These are phyloP conservation scores for Drosophila rhopaloa DNA, from an alignment of 1,140 invertebrate species.

Conservation along the genomic window DNA sequence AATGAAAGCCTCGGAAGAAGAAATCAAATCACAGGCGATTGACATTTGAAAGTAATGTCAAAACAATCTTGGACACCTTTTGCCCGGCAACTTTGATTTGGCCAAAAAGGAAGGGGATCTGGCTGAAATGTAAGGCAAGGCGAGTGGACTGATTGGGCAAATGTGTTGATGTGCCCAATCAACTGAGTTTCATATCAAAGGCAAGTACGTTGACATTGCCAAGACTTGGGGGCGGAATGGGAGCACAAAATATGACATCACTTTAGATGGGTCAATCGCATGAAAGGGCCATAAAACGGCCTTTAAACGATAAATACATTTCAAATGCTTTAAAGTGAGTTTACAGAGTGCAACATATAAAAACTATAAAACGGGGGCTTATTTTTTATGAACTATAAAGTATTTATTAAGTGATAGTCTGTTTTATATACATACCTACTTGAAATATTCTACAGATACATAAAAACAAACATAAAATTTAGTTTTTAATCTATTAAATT, in stretches of 20 bases:
- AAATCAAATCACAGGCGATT: slow-evolving; percentile 69
- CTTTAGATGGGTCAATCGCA: slow-evolving; percentile 32
- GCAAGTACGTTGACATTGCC: slow-evolving; percentile 19
- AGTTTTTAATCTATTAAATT: too few relatives aligned
- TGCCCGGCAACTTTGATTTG: slow-evolving; percentile 46
- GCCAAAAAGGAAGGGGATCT: background rate
- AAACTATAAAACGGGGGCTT: background rate
- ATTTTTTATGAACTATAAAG: slow-evolving; percentile 6
- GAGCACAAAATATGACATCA: slow-evolving; percentile 51
- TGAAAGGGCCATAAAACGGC: slow-evolving; percentile 40
- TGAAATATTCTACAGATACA: background rate
- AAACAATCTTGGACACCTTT: slow-evolving; percentile 78
- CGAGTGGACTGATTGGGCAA: slow-evolving; percentile 56
- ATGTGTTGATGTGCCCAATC: slow-evolving; percentile 76
- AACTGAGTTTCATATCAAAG: slow-evolving; percentile 64
- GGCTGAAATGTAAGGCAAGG: slow-evolving; percentile 8
- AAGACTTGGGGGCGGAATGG: slow-evolving; percentile 7
- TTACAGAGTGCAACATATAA: slow-evolving; percentile 4
- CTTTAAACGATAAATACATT: slow-evolving; percentile 10
- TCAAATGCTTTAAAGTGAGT: background rate
- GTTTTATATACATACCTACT: background rate
- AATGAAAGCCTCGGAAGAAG: slow-evolving; percentile 44
- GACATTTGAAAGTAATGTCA: slow-evolving; percentile 81
- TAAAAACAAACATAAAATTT: too few relatives aligned
- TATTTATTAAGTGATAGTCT: background rate